Base-by-base conservation (phyloP, 2,888 invertebrate genomes). In the Axea sp. region DNA sequence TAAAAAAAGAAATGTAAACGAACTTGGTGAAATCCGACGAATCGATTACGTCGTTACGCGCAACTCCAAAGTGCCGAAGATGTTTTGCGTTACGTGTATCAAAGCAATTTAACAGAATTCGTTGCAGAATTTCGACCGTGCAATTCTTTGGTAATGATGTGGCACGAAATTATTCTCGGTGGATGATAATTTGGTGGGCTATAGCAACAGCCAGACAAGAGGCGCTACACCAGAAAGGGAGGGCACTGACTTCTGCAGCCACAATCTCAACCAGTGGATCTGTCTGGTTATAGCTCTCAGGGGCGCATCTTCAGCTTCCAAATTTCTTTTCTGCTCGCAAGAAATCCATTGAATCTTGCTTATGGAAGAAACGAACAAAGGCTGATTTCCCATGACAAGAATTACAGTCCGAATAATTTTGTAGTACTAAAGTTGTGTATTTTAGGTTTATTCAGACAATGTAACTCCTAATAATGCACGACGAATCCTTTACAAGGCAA, bases 211-310 rank as follows among this genome's bases (percentile, higher is more conserved):
- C 6, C 37, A 37, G 37, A 37, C 37, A 57, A 43, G 35, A 45
- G 53, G 57, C 24, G 8, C 39, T 30, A 22, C 30, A 12, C 15
- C 39, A 41, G 28, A 67, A 37, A 35, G 35, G 22, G 15, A 79
- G 83, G 83, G 75, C 83, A 81, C 74, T 83, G 84, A 84, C 84
- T 84, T 77, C 76, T 72, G 77, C 67, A 72, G 75, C 79, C 67
- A 77, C 82, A 83, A 84, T 83, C 83, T 84, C 43, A 55, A 76
- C 57, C 76, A 69, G 72, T 79, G 73, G 76, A 84, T 83, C 83
- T 81, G 82, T 83, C 80, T 79, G 81, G 78, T 62, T 75, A 37
- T 59, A 12, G 43, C 15, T 39, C 37, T 24, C 41, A 57, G 43
- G 67, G 49, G 67, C 30, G 49, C 51, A 53, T 22, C 35, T 35